Percentiles rank a stretch among this genome's conserved stretches.
phyloP scores from a whole-genome alignment of 2,113 vertebrate genomes.

The Ariopsis seemanni region DNA sequence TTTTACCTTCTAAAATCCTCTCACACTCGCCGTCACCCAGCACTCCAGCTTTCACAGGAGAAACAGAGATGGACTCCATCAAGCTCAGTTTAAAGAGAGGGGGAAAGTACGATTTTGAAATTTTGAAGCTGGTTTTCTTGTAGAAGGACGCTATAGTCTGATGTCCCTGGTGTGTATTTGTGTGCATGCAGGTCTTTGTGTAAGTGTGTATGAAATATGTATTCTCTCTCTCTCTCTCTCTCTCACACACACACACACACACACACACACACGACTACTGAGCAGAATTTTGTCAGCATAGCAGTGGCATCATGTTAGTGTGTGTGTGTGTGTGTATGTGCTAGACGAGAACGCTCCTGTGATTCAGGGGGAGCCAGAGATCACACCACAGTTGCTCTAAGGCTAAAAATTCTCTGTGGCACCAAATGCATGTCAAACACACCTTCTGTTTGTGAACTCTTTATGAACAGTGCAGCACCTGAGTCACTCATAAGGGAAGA shows the following conservation, averaged over 20 bases:
- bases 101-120: conserved; percentile 17
- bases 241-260: background rate
- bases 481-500: background rate
- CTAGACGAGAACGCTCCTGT: background rate
- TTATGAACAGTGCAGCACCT: background rate
- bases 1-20: conserved; percentile 48
- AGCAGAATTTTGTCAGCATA: background rate
- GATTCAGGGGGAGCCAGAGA: background rate
- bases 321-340: conserved; percentile 30
- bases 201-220: conserved; percentile 30
- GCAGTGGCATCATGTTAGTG: background rate
- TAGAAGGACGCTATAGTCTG: conserved; percentile 20
- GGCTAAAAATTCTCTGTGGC: background rate
- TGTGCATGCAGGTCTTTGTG: conserved; percentile 13
- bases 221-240: background rate
- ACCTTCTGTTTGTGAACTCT: background rate
- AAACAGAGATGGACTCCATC: background rate
- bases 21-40: conserved; percentile 51
- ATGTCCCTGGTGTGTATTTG: conserved; percentile 19
- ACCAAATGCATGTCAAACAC: background rate
- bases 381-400: background rate
- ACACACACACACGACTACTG: background rate
- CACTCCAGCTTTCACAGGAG: conserved; percentile 43
- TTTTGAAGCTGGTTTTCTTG: conserved; percentile 26
- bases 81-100: conserved; percentile 41